Conservation (phyloP, 2,888 invertebrate genomes). For the Stictocephala bisonia region DNA sequence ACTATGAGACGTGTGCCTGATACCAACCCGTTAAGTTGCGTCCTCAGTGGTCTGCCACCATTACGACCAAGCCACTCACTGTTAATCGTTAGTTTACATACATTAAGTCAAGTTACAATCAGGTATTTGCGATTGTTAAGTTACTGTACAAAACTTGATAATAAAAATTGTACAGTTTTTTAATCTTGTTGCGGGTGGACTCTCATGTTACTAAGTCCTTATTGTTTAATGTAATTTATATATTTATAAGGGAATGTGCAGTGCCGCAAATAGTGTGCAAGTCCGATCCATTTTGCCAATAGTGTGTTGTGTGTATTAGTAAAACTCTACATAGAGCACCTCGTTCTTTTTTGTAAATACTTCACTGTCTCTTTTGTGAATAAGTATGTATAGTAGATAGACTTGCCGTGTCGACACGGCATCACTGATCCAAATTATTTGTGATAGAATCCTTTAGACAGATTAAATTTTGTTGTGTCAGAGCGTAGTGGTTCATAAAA, state of each 20-base stretch:
- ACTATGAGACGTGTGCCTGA: too few relatives aligned
- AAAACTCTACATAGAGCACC: constrained; percentile 31
- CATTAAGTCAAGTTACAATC: constrained; percentile 32
- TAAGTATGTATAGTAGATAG: constrained; percentile 47
- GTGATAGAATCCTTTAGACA: constrained; percentile 46
- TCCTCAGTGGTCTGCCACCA: too few relatives aligned
- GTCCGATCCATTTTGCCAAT: constrained; percentile 50
- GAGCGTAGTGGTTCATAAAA: constrained; percentile 33
- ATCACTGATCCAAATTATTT: constrained; percentile 41
- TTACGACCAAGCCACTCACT: not conserved
- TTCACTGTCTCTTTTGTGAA: constrained; percentile 48
- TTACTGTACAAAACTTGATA: constrained; percentile 35
- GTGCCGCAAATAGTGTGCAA: constrained; percentile 15
- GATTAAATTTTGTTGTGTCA: constrained; percentile 32
- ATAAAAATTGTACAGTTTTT: constrained; percentile 39
- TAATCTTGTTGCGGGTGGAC: constrained; percentile 39
- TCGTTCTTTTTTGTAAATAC: constrained; percentile 45
- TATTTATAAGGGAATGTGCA: constrained; percentile 36
- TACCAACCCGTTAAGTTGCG: too few relatives aligned
- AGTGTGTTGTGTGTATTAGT: constrained; percentile 41
- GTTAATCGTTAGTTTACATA: not conserved
- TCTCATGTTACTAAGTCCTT: constrained; percentile 21
- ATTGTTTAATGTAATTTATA: constrained; percentile 33
- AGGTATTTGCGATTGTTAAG: constrained; percentile 40
- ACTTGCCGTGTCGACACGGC: constrained; percentile 36